Percentiles rank a stretch among this genome's conserved stretches.
phyloP scores from a whole-genome alignment of 2,797 vertebrate genomes.

The Arrhamphus sclerolepis region DNA sequence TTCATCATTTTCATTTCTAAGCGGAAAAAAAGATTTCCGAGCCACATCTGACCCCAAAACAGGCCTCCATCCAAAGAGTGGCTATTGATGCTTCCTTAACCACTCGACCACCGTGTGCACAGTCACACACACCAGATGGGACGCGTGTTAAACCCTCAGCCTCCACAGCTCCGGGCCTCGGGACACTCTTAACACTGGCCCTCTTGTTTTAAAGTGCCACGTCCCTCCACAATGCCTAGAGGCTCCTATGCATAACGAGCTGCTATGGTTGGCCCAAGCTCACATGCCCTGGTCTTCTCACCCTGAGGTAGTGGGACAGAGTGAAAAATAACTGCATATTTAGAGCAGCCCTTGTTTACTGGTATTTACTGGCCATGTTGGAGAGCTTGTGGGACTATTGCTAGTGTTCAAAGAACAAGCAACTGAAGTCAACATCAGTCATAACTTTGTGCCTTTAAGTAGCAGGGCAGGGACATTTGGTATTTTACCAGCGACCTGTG shows the following conservation, averaged over 20 bases:
- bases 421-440: slow-evolving; percentile 10
- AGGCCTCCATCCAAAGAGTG: slow-evolving; percentile 60
- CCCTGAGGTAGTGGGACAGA: slow-evolving; percentile 70
- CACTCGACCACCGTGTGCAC: slow-evolving; percentile 73
- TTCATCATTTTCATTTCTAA: slow-evolving; percentile 5
- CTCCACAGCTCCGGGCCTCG: slow-evolving; percentile 72
- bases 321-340: slow-evolving; percentile 75
- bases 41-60: slow-evolving; percentile 63
- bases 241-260: slow-evolving; percentile 74
- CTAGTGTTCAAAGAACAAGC: slow-evolving; percentile 52
- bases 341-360: slow-evolving; percentile 76
- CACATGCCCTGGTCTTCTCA: slow-evolving; percentile 79
- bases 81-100: slow-evolving; percentile 75
- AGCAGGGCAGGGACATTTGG: slow-evolving; percentile 4
- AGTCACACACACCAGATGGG: slow-evolving; percentile 80
- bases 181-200: slow-evolving; percentile 73
- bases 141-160: slow-evolving; percentile 78
- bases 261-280: slow-evolving; percentile 75
- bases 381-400: slow-evolving; percentile 53
- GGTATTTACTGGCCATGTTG: slow-evolving; percentile 52
- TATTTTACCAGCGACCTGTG: slow-evolving; percentile 22
- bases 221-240: slow-evolving; percentile 64
- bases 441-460: too few species aligned
- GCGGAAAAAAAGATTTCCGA: slow-evolving; percentile 48
- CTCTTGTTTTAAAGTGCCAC: slow-evolving; percentile 78